Evolutionary conservation across 2,113 vertebrate genomes (phyloP), one percentile per base, ranked within the genome.

Genomic region (Motacilla tschutschensis): DNA sequence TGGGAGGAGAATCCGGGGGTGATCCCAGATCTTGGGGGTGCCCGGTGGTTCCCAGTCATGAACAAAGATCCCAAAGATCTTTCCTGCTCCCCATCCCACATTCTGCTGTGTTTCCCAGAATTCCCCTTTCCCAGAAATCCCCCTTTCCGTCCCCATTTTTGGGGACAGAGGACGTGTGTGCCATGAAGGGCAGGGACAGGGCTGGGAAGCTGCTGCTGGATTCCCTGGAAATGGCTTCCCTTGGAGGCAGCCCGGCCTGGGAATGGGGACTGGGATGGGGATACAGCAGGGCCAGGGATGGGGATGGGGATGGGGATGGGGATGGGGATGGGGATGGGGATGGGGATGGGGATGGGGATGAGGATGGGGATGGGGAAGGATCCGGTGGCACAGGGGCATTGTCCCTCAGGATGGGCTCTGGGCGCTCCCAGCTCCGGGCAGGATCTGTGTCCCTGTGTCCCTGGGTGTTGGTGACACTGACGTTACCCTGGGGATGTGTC

Each of bases 91-190:
- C 12, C 28, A 28, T 44, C 60, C 40, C 19, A 4, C 16, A 0
- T 25, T 29, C 11, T 13, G 47, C 53, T 3, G 31, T 5, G 7
- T 29, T 72, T 25, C 25, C 72, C 26, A 14, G 53, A 57, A 43
- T 17, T 8, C 29, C 28, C 17, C 12, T 76, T n/a, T 33, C 31
- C 46, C 64, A 22, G 18, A 38, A 51, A n/a, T 40, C 8, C 35
- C 26, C 19, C 25, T 44, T 54, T 65, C 59, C 12, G 6, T 36
- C 40, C 35, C 31, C 25, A 2, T 41, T 58, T 29, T 0, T 41
- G 31, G 31, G 44, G 9, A 28, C 2, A 6, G 35, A 28, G 22
- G 7, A 4, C 0, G 0, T 17, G 0, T 3, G 3, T 50, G 48
- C 28, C 2, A 1, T 15, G 31, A 33, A 5, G 16, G 20, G 46